These are phyloP conservation scores for Protosalanx chinensis DNA, from an alignment of 2,797 vertebrate species.

Conservation along the genomic window DNA sequence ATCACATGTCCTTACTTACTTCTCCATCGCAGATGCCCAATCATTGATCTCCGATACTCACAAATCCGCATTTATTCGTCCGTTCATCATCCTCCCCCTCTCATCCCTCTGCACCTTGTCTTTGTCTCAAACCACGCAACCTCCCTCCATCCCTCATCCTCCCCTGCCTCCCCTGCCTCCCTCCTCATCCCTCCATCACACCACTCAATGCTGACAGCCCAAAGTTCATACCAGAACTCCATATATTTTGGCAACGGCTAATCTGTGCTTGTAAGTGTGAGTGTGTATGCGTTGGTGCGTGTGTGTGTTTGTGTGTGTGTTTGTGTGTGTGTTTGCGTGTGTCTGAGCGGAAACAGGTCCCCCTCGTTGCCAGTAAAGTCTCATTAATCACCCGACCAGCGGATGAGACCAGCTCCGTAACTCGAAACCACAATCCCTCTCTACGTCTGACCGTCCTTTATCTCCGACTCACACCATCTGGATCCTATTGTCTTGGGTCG, in stretches of 20 bases:
- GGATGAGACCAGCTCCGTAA: not conserved
- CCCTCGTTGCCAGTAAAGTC: conserved; percentile 60
- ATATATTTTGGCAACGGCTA: not conserved
- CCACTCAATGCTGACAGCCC: not conserved
- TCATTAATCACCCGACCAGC: conserved; percentile 66
- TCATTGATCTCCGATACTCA: too few species aligned
- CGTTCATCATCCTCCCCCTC: not conserved
- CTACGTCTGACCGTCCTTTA: not conserved
- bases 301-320: not conserved
- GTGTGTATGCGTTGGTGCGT: not conserved
- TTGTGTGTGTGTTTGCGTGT: conserved; percentile 2
- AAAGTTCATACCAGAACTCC: not conserved
- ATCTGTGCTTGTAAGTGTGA: not conserved
- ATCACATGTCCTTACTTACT: not conserved
- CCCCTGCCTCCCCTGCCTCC: too few species aligned
- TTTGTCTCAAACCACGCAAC: not conserved
- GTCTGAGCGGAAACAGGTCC: conserved; percentile 44
- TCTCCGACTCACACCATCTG: conserved; percentile 4
- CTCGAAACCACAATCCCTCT: conserved; percentile 1
- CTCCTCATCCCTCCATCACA: not conserved
- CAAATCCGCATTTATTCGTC: too few species aligned
- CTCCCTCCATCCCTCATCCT: too few species aligned
- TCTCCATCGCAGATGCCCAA: not conserved
- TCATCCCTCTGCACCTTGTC: not conserved
- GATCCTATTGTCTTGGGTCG: conserved; percentile 8